Evolutionary conservation across 2,888 invertebrate species (phyloP).

Genomic region (Ecdyonurus torrentis): DNA sequence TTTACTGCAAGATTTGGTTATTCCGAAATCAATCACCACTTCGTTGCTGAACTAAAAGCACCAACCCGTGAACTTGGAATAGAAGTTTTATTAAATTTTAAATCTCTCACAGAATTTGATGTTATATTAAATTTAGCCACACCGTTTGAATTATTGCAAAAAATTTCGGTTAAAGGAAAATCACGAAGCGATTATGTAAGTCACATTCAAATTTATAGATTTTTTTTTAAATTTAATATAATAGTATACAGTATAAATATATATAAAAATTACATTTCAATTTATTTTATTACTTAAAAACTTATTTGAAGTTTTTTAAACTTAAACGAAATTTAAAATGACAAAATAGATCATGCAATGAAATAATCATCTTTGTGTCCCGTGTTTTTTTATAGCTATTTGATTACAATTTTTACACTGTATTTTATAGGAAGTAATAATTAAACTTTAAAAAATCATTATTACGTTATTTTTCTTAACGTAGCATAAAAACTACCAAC

Average conservation of each 20-base stretch:
- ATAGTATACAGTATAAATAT: not conserved
- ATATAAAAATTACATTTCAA: conserved; percentile 7
- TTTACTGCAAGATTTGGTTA: conserved; percentile 53
- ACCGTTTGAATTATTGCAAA: conserved; percentile 51
- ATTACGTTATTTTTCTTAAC: no score
- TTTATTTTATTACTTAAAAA: no score
- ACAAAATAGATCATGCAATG: no score
- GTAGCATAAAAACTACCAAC: no score
- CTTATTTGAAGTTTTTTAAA: no score
- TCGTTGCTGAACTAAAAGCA: conserved; percentile 54
- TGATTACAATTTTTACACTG: no score
- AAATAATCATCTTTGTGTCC: no score
- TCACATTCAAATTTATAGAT: no score
- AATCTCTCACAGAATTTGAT: conserved; percentile 46
- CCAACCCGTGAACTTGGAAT: conserved; percentile 50
- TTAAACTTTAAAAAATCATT: no score
- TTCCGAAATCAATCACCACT: conserved; percentile 47
- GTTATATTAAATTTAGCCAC: conserved; percentile 54
- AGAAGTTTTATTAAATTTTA: conserved; percentile 43
- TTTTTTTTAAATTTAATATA: conserved; percentile 7
- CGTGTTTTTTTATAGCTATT: no score
- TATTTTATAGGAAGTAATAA: no score
- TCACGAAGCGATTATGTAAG: conserved; percentile 44
- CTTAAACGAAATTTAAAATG: no score
- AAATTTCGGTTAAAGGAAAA: conserved; percentile 49